Base-by-base conservation (phyloP, 2,888 invertebrate species). In the Dilophus febrilis region DNA sequence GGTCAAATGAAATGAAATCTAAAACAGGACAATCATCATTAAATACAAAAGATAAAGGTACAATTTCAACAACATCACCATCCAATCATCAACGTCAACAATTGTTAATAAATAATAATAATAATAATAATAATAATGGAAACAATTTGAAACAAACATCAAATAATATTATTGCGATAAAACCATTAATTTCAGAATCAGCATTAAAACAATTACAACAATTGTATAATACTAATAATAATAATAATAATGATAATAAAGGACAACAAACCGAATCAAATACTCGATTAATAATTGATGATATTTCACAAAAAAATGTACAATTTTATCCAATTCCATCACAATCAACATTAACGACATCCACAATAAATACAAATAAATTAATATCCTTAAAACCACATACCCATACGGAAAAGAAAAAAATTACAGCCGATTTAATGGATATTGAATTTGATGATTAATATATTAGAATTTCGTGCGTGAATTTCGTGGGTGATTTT, bases 371-470 rank as follows among this genome's bases (percentile, higher is more conserved):
- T n/a, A n/a, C n/a, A n/a, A n/a, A n/a, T n/a, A n/a, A n/a, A n/a
- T n/a, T n/a, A n/a, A n/a, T n/a, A n/a, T n/a, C n/a, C n/a, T n/a
- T n/a, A n/a, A n/a, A n/a, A n/a, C n/a, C n/a, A n/a, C n/a, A n/a
- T n/a, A n/a, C n/a, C n/a, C 53, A 42, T 54, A 63, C 48, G 61
- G 67, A 51, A 47, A 66, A 17, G 57, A 47, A 63, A 47, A 68
- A 67, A 54, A 68, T 73, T 10, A 71, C 72, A 6, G 68, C 65
- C 38, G 72, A 73, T 45, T 50, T 73, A 26, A 70, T 71, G 42
- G 67, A 73, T 47, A 70, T 73, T 2, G 68, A 22, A 22, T 22
- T 22, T 22, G 22, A 22, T 22, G 22, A 22, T 6, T 22, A 22
- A 22, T 6, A 22, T 22, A 22, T 22, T 8, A 22, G n/a, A n/a